Base-by-base conservation (phyloP, 2,113 vertebrate species). In the Ibidorhyncha struthersii region DNA sequence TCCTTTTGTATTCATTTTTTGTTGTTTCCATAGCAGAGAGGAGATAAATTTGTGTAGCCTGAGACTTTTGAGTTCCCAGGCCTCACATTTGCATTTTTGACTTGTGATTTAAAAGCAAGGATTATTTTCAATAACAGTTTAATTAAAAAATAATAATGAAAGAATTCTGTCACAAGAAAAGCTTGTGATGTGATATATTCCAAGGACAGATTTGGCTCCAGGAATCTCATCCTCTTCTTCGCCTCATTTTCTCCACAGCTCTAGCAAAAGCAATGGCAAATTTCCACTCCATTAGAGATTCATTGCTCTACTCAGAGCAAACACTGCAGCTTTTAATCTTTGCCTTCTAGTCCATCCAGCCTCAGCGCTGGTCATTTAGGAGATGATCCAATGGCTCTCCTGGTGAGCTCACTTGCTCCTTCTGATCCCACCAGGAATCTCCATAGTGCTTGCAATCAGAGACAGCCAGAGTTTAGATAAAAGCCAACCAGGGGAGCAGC, bases 1-100 rank as follows among this genome's bases (percentile, higher is more conserved):
- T 97, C 90, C 90, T 96, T 89, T 21, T 94, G 84, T 65, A 91
- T 97, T 94, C 69, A 66, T 97, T 94, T 96, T 95, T 80, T 97
- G 91, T 94, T 97, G 53, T 97, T 97, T 96, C 86, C 86, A 88
- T 82, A 79, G 83, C 72, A 90, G 55, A 32, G 86, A 91, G 94
- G 86, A 93, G 71, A 96, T 83, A 97, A 94, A 94, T 61, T 94
- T 86, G 40, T 76, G 62, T 70, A 96, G 94, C 92, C 78, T 92
- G 82, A 88, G 77, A 96, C 62, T 93, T 93, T 45, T 70, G 38
- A 77, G 45, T 92, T 98, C 93, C 83, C 81, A 96, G 41, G 61
- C 65, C 69, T 95, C 67, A 73, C 56, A 79, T 94, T 88, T 91
- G n/a, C 78, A 77, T 96, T 91, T 97, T 85, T 95, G 45, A 95